Conservation (phyloP, 2,888 invertebrate genomes). For the Tinea pellionella region DNA sequence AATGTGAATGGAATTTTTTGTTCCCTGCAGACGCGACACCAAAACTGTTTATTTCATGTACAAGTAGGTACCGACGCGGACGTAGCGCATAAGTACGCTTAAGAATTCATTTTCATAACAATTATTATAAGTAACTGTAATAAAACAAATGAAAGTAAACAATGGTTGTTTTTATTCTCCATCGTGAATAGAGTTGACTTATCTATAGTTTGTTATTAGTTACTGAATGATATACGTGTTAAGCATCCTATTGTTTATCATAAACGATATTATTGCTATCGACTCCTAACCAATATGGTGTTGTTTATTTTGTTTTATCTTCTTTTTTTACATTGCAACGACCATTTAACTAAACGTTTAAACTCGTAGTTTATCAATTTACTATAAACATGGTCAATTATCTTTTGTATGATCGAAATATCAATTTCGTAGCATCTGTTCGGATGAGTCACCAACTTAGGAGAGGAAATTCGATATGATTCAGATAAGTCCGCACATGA, state of each 20-base stretch:
- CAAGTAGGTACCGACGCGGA: too few relatives aligned
- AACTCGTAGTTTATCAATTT: too few relatives aligned
- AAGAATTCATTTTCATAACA: not conserved
- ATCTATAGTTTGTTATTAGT: too few relatives aligned
- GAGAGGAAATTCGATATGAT: not conserved
- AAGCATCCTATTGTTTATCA: not conserved
- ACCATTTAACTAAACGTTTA: too few relatives aligned
- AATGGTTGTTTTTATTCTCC: not conserved
- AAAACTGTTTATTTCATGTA: not conserved
- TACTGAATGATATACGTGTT: too few relatives aligned
- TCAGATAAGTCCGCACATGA: not conserved
- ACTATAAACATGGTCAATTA: too few relatives aligned
- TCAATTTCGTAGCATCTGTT: not conserved
- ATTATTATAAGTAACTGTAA: not conserved
- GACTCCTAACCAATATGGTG: not conserved
- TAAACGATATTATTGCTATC: not conserved
- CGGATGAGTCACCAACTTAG: not conserved
- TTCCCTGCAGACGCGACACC: not conserved
- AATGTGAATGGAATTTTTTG: not conserved
- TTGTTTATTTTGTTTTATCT: not conserved
- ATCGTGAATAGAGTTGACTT: not conserved
- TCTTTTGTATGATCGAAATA: not conserved
- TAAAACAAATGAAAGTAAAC: not conserved
- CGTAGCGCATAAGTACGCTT: too few relatives aligned
- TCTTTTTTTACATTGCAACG: too few relatives aligned